phyloP scores from a whole-genome alignment of 2,888 invertebrate species.

The Julus scanicus region DNA sequence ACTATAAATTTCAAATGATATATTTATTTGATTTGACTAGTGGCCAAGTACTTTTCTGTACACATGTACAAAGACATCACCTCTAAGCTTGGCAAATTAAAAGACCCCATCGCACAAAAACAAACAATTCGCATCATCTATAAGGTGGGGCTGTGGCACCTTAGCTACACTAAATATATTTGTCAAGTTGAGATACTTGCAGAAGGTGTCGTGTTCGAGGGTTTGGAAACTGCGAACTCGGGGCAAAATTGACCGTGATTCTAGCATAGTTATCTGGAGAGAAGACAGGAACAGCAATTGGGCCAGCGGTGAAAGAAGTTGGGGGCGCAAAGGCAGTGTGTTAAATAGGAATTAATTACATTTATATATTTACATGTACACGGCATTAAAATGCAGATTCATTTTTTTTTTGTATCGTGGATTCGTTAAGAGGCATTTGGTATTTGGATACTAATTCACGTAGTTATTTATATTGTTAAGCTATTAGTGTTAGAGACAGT shows the following conservation, averaged over 20 bases:
- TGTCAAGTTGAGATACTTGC: slow-evolving; percentile 23
- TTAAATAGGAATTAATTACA: slow-evolving; percentile 39
- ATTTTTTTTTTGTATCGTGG: neutral
- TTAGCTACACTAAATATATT: slow-evolving; percentile 7
- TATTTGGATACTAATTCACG: slow-evolving; percentile 35
- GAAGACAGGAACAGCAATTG: slow-evolving; percentile 37
- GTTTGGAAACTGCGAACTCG: neutral
- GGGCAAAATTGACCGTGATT: neutral
- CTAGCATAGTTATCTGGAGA: slow-evolving; percentile 1
- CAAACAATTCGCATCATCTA: slow-evolving; percentile 2
- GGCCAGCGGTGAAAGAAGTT: neutral
- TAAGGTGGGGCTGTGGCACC: slow-evolving; percentile 39
- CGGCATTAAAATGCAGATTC: slow-evolving; percentile 13
- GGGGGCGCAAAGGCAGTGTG: slow-evolving; percentile 38
- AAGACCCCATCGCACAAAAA: slow-evolving; percentile 20
- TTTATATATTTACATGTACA: neutral
- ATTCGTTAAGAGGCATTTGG: slow-evolving; percentile 24
- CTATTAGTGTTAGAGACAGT: neutral
- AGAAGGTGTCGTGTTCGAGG: neutral
- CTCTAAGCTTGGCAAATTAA: slow-evolving; percentile 49
- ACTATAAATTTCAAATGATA: slow-evolving; percentile 50
- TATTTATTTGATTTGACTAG: slow-evolving; percentile 55
- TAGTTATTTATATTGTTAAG: neutral
- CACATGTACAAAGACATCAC: slow-evolving; percentile 54
- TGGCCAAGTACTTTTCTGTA: slow-evolving; percentile 54